Evolutionary conservation across 2,797 vertebrate species (phyloP).

Genomic region (Premnoplex brunnescens): DNA sequence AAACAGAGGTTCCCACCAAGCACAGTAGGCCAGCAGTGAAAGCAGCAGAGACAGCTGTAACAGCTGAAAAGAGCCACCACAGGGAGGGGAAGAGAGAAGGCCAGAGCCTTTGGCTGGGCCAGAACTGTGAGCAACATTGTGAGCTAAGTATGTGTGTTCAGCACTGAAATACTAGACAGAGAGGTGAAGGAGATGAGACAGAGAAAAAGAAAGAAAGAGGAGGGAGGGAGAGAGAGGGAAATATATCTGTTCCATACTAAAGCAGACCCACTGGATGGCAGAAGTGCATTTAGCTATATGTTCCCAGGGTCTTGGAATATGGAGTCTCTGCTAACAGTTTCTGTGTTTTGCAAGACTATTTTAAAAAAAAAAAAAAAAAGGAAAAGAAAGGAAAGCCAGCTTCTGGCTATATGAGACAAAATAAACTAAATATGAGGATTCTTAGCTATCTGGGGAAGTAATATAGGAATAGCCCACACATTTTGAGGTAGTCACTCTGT

Average conservation of each 20-base stretch:
- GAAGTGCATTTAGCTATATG: neutral
- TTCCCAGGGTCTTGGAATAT: neutral
- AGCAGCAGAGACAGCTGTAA: neutral
- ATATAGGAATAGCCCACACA: neutral
- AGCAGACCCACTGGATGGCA: neutral
- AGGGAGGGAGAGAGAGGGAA: neutral
- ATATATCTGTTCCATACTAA: neutral
- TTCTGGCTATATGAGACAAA: neutral
- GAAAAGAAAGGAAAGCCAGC: neutral
- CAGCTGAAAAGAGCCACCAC: neutral
- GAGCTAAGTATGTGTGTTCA: neutral
- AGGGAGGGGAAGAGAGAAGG: neutral
- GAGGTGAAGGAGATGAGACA: too few relatives aligned
- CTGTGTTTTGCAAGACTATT: neutral
- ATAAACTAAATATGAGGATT: neutral
- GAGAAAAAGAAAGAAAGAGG: neutral
- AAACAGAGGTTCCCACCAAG: neutral
- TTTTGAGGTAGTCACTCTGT: neutral
- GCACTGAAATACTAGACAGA: neutral
- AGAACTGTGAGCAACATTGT: neutral
- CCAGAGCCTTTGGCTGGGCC: neutral
- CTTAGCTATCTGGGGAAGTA: neutral
- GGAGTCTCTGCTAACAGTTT: neutral
- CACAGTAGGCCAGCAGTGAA: neutral
- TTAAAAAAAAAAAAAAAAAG: neutral